These are phyloP conservation scores for Zelleria hepariella DNA, from an alignment of 2,888 invertebrate species.

Conservation along the genomic window DNA sequence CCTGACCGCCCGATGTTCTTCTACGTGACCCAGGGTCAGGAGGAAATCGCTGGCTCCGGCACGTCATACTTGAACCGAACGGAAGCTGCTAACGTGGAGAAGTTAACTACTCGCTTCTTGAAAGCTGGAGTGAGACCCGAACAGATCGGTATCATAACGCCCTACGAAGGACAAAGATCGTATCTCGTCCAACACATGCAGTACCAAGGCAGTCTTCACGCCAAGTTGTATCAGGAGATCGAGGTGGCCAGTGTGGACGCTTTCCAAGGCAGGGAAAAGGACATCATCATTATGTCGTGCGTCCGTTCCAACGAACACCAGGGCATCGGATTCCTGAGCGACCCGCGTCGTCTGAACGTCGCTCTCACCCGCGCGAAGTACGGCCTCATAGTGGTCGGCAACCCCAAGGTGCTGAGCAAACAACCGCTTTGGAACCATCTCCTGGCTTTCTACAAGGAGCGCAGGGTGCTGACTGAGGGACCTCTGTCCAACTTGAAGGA, in stretches of 20 bases:
- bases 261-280: slow-evolving; percentile 99
- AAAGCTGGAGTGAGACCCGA: slow-evolving; percentile 97
- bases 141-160: slow-evolving; percentile 99
- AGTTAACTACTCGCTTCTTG: slow-evolving; percentile 94
- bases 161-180: slow-evolving; percentile 98
- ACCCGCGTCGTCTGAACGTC: slow-evolving; percentile 97
- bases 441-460: slow-evolving; percentile 97
- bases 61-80: slow-evolving; percentile 99
- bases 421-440: slow-evolving; percentile 99
- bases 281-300: slow-evolving; percentile 99
- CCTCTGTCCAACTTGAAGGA: slow-evolving; percentile 97
- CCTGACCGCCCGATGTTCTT: slow-evolving; percentile 99
- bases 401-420: slow-evolving; percentile 98
- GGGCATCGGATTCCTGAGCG: slow-evolving; percentile 98
- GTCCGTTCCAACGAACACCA: slow-evolving; percentile 99
- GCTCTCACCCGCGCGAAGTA: slow-evolving; percentile 98
- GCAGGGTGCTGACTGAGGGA: slow-evolving; percentile 96
- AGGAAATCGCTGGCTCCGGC: slow-evolving; percentile 98
- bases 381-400: slow-evolving; percentile 98
- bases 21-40: slow-evolving; percentile 97
- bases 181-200: slow-evolving; percentile 99
- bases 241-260: slow-evolving; percentile 99
- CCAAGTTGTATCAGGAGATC: slow-evolving; percentile 97
- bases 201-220: slow-evolving; percentile 96
- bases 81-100: slow-evolving; percentile 98